Evolutionary conservation across 2,888 invertebrate species (phyloP), one percentile per base, ranked within the genome.

Genomic region (Pseudolycoriella hygida): DNA sequence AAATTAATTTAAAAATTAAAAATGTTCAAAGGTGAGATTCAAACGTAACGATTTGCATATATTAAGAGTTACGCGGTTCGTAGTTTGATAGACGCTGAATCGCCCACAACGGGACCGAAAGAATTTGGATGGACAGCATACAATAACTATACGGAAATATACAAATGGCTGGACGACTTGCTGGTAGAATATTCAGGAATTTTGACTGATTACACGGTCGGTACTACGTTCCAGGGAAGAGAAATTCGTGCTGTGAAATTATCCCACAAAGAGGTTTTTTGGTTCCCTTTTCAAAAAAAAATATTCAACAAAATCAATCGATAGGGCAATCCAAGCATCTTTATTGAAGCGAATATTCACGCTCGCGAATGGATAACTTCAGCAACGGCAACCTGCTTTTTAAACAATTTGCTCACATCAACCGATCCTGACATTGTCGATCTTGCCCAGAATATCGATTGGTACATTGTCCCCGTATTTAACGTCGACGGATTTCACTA

Each of bases 351-450:
- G 34, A 77, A 76, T 43, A 73, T 76, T 34, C 76, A 76, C 54
- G 66, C 76, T 1, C 67, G 80, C 39, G 82, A 83, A 64, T 82
- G 82, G 82, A 79, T 82, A 18, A 71, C 79, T 0, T 77, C 80
- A 1, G 78, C 81, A 0, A 74, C 76, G 0, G 74, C 75, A 0
- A 73, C 77, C 0, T 80, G 74, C 64, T 71, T 84, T 43, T 73
- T 85, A 19, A 76, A 82, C 51, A 70, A 80, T 58, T 61, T 85
- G 14, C 60, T 84, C 14, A 76, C 72, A 1, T 77, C 76, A 32
- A 56, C 57, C 2, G 69, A 79, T 50, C 52, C 67, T 2, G 64
- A 62, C 20, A 67, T 77, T 0, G 66, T 73, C 18, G 57, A 62
- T 8, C 59, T 83, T 53, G 75, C 79, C 2, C 73, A 80, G 49